Conservation (phyloP, 2,888 invertebrate genomes). For the Arrhopalites spinosus region DNA sequence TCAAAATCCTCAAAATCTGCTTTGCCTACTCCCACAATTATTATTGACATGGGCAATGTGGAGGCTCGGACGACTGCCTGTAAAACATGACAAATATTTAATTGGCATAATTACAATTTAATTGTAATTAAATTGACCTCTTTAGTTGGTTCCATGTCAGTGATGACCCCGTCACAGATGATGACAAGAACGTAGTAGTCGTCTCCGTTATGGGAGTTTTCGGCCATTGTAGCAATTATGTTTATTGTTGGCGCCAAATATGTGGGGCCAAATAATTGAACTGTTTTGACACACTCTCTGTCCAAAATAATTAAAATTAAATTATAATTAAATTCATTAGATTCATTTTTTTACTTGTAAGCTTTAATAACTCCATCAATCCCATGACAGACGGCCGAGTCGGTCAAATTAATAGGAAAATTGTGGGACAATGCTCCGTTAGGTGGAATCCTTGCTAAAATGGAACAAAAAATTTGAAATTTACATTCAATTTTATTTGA, state of each 20-base stretch:
- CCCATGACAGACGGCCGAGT: conserved; percentile 59
- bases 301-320: background rate
- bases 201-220: background rate
- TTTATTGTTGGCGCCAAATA: background rate
- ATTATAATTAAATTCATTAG: background rate
- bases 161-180: background rate
- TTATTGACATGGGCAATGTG: conserved; percentile 65
- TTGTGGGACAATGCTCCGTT: conserved; percentile 62
- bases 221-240: background rate
- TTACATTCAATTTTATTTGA: too few species aligned
- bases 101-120: background rate
- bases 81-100: too few species aligned
- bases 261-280: background rate
- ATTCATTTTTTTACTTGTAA: conserved; percentile 59
- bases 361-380: conserved; percentile 61
- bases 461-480: too few species aligned
- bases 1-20: conserved; percentile 58
- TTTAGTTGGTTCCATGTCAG: background rate
- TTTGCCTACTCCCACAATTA: conserved; percentile 66
- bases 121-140: background rate
- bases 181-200: background rate
- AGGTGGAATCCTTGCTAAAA: conserved; percentile 62
- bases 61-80: conserved; percentile 63
- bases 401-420: conserved; percentile 58
- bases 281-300: background rate